Conservation (phyloP, 2,888 invertebrate species). For the Drosophila kokeensis region DNA sequence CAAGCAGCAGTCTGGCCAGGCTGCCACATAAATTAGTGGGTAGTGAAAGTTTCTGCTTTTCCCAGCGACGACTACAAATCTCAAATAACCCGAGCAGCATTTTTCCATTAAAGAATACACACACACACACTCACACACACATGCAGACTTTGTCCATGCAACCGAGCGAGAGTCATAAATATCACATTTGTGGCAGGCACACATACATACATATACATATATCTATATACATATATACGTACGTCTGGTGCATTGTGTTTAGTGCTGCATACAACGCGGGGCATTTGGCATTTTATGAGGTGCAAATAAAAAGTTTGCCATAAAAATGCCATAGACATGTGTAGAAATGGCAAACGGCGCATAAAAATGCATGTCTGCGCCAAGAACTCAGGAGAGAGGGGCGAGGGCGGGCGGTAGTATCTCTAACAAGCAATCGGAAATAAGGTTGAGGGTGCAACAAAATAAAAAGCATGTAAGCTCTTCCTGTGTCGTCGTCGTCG, state of each 20-base stretch:
- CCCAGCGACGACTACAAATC: not conserved
- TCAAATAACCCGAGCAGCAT: constrained; percentile 32
- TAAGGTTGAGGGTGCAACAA: constrained; percentile 34
- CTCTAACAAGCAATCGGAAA: constrained; percentile 68
- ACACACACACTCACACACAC: not conserved
- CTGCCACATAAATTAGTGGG: constrained; percentile 45
- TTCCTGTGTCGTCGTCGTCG: constrained; percentile 17
- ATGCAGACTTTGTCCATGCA: constrained; percentile 47
- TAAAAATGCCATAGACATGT: constrained; percentile 81
- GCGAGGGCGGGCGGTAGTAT: constrained; percentile 26
- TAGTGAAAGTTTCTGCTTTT: constrained; percentile 62
- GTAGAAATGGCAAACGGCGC: constrained; percentile 54
- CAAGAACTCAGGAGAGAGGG: constrained; percentile 2
- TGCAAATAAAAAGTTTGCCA: constrained; percentile 83
- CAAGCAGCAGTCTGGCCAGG: constrained; percentile 14
- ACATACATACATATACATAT: constrained; percentile 12
- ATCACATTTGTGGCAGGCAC: constrained; percentile 77
- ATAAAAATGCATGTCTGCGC: constrained; percentile 76
- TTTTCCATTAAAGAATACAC: constrained; percentile 50
- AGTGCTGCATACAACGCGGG: constrained; percentile 76
- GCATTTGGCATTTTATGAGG: constrained; percentile 83
- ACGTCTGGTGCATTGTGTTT: constrained; percentile 62
- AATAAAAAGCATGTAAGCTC: constrained; percentile 16
- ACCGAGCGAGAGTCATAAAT: constrained; percentile 67
- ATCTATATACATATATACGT: not conserved